Evolutionary conservation across 2,888 invertebrate species (phyloP), one percentile per base, ranked within the genome.

Genomic region (Polietes domitor): DNA sequence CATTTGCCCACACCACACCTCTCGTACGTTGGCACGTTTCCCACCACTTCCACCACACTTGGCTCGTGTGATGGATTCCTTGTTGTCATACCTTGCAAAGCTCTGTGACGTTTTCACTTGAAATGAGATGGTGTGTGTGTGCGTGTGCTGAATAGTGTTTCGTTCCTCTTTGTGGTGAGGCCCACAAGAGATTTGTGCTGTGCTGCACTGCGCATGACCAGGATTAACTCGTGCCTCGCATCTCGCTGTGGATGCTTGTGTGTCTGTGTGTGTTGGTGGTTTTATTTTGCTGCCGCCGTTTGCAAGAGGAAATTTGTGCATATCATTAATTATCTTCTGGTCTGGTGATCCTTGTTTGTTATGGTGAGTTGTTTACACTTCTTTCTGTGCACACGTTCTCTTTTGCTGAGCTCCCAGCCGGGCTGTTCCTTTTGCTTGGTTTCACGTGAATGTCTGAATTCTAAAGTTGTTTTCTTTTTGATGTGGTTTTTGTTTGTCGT

Each of bases 261-360:
- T 21, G 2, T 32, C 19, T 15, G 37, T 53, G 65, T 19, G 65
- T 37, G 32, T 58, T 10, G 10, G 55, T 63, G 63, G 15, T 6
- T 37, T 65, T 37, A 41, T 7, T 19, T 37, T 65, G 19, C 61
- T 26, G 24, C 26, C 12, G 12, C n/a, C 26, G 15, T 58, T 24
- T 58, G 61, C 28, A 28, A 28, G 28, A 24, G 61, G 61, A 61
- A 61, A 61, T 28, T 61, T 21, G 21, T 68, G 68, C 68, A 43
- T 68, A 41, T 68, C 41, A 68, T 68, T 68, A 68, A 68, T 68
- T 68, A 68, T 68, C 37, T 68, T 68, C 68, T 68, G 68, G 68
- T 68, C 68, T 68, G 17, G 41, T 68, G 68, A 68, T 68, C 68
- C n/a, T 68, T 68, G 68, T 68, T 43, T 43, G 68, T 68, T 43